phyloP scores from a whole-genome alignment of 2,888 invertebrate genomes.

The Tuberolachnus salignus region DNA sequence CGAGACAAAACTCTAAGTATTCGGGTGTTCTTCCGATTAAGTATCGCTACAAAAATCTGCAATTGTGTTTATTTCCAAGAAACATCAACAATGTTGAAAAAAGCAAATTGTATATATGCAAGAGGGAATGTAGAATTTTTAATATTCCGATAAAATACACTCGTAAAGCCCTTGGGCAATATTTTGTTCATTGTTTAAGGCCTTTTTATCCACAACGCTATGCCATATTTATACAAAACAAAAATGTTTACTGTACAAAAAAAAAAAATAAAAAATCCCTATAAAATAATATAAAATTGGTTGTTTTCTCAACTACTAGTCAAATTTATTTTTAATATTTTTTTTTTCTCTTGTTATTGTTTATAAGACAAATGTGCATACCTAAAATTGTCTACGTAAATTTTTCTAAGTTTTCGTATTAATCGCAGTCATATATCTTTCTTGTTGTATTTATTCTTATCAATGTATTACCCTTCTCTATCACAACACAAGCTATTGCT shows the following conservation, averaged over 20 bases:
- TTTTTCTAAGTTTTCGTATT: too few relatives aligned
- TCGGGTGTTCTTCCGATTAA: not conserved
- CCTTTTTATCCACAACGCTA: not conserved
- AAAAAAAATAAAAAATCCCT: too few relatives aligned
- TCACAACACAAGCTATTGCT: too few relatives aligned
- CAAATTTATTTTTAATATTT: not conserved
- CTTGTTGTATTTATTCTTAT: too few relatives aligned
- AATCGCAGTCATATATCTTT: too few relatives aligned
- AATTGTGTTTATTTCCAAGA: not conserved
- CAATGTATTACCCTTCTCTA: too few relatives aligned
- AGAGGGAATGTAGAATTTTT: not conserved
- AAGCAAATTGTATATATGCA: not conserved
- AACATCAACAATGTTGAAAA: not conserved
- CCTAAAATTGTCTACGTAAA: not conserved
- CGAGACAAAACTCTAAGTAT: not conserved
- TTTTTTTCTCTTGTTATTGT: not conserved
- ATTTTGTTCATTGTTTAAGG: not conserved
- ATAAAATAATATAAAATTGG: not conserved
- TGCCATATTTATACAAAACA: not conserved
- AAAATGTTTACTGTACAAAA: not conserved
- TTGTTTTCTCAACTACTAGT: not conserved
- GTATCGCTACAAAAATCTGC: too few relatives aligned
- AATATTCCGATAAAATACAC: conserved; percentile 1
- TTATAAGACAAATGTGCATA: not conserved
- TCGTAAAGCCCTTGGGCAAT: not conserved